A percentile compares a stretch with the other conserved stretches of the same genome.
Evolutionary conservation across 2,113 vertebrate genomes (phyloP).

Genomic region (Tauraco erythrolophus): DNA sequence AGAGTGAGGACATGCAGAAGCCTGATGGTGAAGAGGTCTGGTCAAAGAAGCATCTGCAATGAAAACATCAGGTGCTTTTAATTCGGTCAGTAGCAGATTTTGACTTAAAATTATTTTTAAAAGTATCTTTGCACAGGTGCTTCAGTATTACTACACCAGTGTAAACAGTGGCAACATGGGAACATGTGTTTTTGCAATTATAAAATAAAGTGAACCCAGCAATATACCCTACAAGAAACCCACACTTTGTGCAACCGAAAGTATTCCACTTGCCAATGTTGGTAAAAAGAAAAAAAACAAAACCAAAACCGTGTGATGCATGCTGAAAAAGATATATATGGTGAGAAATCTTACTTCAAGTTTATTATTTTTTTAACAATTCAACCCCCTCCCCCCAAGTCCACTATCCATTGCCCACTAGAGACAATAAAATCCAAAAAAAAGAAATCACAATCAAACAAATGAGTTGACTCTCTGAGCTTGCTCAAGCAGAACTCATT

Average conservation of each 20-base stretch:
- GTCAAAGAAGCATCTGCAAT: conserved; percentile 89
- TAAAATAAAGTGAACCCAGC: not conserved
- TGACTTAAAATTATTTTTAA: not conserved
- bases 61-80: conserved; percentile 13
- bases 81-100: not conserved
- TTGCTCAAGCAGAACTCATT: not conserved
- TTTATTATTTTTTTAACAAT: not conserved
- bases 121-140: not conserved
- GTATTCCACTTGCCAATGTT: not conserved
- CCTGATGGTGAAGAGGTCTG: conserved; percentile 93
- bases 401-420: not conserved
- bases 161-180: not conserved
- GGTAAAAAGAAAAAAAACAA: not conserved
- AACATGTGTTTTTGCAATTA: not conserved
- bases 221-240: not conserved
- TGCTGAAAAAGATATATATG: not conserved
- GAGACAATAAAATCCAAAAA: not conserved
- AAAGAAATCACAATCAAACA: not conserved
- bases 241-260: not conserved
- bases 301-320: not conserved
- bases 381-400: not conserved
- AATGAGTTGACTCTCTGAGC: not conserved
- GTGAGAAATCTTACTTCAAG: not conserved
- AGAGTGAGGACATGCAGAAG: conserved; percentile 92
- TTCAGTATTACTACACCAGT: not conserved